Base-by-base conservation (phyloP, 2,888 invertebrate genomes). In the Heliconius hortense region DNA sequence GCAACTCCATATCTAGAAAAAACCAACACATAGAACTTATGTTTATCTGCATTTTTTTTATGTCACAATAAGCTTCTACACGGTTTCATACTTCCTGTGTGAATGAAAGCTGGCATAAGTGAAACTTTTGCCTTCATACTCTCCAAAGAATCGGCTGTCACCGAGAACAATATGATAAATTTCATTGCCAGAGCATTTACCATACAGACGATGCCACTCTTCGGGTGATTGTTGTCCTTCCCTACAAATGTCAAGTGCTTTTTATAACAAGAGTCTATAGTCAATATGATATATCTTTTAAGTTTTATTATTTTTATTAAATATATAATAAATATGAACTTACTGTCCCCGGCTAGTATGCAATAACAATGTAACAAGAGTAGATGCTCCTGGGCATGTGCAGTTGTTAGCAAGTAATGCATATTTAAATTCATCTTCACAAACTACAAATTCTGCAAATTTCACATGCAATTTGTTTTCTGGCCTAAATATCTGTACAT, bases 41-140 rank as follows among this genome's bases (percentile, higher is more conserved):
- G 72, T 66, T 66, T 53, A 43, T 72, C 71, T 71, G 8, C 70
- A n/a, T 67, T 66, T 48, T 28, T 68, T 62, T 48, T 73, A 21
- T 60, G 18, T 69, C 24, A 48, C 7, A 21, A 48, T 1, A 48
- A 48, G 4, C 26, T 69, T 43, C 24, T 2, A 69, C 56, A 31
- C n/a, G 18, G 24, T 63, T 77, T 94, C 96, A 94, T 95, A 98
- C 97, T 99, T 99, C 93, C 99, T 96, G 92, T 99, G 99, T 73
- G 99, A 99, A 94, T 99, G 99, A 91, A 99, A 99, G 87, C 98
- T 99, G 81, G 99, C 99, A 89, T 99, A 99, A n/a, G 99, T 99
- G 93, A 99, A 99, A 91, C 98, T 98, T 93, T 99, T 99, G 74
- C 99, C 99, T 89, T 99, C 98, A 90, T 99, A 99, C 92, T 99